These are phyloP conservation scores for Trypoxylus dichotomus DNA, from an alignment of 1,140 invertebrate species.

Conservation along the genomic window DNA sequence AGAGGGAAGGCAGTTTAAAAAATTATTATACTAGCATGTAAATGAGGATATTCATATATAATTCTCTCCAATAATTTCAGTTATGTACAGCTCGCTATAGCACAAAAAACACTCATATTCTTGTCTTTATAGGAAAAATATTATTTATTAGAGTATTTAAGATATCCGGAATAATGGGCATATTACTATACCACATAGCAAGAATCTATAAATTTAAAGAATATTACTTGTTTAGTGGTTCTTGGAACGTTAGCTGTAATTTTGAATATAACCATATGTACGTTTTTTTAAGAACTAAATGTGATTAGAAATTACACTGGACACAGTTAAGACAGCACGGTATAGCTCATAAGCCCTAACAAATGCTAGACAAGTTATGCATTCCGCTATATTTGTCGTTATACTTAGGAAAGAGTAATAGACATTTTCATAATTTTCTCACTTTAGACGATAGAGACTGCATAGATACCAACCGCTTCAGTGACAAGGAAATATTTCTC, in stretches of 20 bases:
- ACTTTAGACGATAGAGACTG: too few species aligned
- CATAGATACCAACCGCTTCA: too few species aligned
- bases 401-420: too few species aligned
- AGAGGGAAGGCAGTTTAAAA: slow-evolving; percentile 21
- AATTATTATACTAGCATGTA: slow-evolving; percentile 14
- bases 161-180: slow-evolving; percentile 1
- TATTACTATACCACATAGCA: slow-evolving; percentile 4
- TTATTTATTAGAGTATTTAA: slow-evolving; percentile 2
- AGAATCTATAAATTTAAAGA: not conserved
- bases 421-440: too few species aligned
- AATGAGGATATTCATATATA: slow-evolving; percentile 5
- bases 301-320: too few species aligned
- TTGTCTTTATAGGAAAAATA: not conserved
- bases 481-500: too few species aligned
- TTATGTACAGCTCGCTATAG: not conserved
- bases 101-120: slow-evolving; percentile 6
- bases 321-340: too few species aligned
- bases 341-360: too few species aligned
- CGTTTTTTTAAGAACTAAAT: too few species aligned
- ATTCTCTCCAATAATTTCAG: not conserved
- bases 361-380: too few species aligned
- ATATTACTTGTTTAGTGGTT: not conserved
- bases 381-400: too few species aligned
- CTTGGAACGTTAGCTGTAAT: not conserved
- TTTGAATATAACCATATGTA: not conserved